Evolutionary conservation across 2,797 vertebrate genomes (phyloP).

Genomic region (Gorsachius magnificus): DNA sequence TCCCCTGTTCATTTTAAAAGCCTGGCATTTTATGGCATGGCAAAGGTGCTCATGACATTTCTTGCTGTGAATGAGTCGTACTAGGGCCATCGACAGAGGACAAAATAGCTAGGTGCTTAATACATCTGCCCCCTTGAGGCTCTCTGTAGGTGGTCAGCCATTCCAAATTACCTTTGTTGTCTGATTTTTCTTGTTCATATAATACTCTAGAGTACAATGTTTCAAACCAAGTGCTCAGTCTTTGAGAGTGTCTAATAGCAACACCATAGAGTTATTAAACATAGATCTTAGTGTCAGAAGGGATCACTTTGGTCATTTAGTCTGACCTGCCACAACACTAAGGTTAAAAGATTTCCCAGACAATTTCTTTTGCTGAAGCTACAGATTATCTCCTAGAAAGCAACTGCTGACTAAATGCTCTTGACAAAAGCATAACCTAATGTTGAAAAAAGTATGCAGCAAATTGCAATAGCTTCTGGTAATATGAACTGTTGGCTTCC

Average conservation of each 20-base stretch:
- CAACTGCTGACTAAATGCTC: neutral
- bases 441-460: neutral
- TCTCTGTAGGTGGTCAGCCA: neutral
- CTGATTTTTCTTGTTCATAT: neutral
- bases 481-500: neutral
- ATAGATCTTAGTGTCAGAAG: neutral
- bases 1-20: neutral
- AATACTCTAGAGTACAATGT: neutral
- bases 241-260: neutral
- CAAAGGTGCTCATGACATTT: rapidly evolving
- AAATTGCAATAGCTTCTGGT: neutral
- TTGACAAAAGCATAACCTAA: neutral
- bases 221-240: neutral
- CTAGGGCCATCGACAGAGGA: neutral
- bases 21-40: neutral
- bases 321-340: neutral
- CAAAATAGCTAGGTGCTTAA: neutral
- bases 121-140: neutral
- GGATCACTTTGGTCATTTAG: neutral
- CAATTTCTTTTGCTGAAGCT: neutral
- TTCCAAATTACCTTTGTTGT: neutral
- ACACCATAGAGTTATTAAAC: neutral
- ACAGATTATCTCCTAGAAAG: neutral
- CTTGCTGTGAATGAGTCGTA: neutral
- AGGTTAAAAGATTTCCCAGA: neutral